A percentile compares a stretch with the other conserved stretches of the same genome.
Conservation (phyloP, 1,140 invertebrate species). For the Drosophila persimilis region DNA sequence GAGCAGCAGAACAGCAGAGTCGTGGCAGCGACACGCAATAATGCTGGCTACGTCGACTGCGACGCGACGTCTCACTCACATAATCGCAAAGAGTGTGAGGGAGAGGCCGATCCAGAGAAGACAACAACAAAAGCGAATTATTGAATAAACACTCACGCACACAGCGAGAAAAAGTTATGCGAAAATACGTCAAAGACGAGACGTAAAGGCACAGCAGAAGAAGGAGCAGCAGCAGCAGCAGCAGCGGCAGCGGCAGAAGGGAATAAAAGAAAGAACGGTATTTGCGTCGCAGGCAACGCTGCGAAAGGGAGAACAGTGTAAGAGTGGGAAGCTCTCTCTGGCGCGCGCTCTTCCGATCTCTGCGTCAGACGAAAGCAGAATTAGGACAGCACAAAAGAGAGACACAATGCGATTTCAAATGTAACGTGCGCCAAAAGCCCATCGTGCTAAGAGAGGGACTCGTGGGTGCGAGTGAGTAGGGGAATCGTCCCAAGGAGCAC, state of each 20-base stretch:
- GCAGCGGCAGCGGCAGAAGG: too few relatives aligned
- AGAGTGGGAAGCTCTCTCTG: slow-evolving; percentile 29
- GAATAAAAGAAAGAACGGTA: slow-evolving; percentile 63
- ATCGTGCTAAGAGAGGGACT: background rate
- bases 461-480: background rate
- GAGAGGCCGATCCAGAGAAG: slow-evolving; percentile 1
- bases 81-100: slow-evolving; percentile 65
- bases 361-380: slow-evolving; percentile 6
- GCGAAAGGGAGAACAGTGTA: slow-evolving; percentile 19
- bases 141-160: slow-evolving; percentile 73
- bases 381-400: slow-evolving; percentile 40
- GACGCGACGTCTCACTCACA: slow-evolving; percentile 45
- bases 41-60: slow-evolving; percentile 47
- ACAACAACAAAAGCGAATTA: slow-evolving; percentile 59
- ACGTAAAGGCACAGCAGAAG: slow-evolving; percentile 34
- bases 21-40: slow-evolving; percentile 46
- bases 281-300: slow-evolving; percentile 70
- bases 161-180: slow-evolving; percentile 61
- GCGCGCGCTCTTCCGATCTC: slow-evolving; percentile 34
- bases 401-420: background rate
- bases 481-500: slow-evolving; percentile 11
- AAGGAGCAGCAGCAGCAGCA: slow-evolving; percentile 2
- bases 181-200: slow-evolving; percentile 33
- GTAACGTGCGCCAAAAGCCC: slow-evolving; percentile 3
- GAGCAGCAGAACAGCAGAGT: slow-evolving; percentile 29